These are phyloP conservation scores for Odontothrips loti DNA, from an alignment of 2,888 invertebrate species.

Conservation along the genomic window DNA sequence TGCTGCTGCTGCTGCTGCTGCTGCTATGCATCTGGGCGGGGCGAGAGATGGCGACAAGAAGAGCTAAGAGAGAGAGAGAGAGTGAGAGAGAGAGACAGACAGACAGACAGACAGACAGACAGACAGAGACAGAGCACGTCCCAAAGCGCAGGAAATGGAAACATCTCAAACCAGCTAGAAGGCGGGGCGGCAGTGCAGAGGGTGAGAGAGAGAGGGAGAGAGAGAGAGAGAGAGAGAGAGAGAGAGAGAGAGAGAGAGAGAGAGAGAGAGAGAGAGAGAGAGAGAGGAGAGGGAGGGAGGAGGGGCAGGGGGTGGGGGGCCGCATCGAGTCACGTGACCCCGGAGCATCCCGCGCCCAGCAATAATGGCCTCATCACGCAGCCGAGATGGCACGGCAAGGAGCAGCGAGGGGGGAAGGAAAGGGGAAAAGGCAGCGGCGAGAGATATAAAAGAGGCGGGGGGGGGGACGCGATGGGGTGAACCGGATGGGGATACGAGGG, in stretches of 20 bases:
- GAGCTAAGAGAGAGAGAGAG: too few species aligned
- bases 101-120: too few species aligned
- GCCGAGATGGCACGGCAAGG: not conserved
- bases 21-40: too few species aligned
- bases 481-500: too few species aligned
- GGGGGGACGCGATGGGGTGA: not conserved
- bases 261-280: not conserved
- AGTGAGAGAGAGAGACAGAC: too few species aligned
- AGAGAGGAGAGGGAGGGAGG: not conserved
- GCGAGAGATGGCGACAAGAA: too few species aligned
- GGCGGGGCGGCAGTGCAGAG: not conserved
- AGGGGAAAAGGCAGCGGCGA: not conserved
- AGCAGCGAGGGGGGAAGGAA: not conserved
- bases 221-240: too few species aligned
- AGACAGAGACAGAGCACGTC: not conserved
- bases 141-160: slow-evolving; percentile 6
- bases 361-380: slow-evolving; percentile 8
- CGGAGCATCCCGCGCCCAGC: not conserved
- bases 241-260: too few species aligned
- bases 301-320: not conserved
- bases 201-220: too few species aligned
- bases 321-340: not conserved
- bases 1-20: too few species aligned
- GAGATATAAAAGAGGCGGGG: not conserved
- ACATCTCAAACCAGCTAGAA: not conserved